phyloP scores from a whole-genome alignment of 2,797 vertebrate species.

The Xenopus petersii region DNA sequence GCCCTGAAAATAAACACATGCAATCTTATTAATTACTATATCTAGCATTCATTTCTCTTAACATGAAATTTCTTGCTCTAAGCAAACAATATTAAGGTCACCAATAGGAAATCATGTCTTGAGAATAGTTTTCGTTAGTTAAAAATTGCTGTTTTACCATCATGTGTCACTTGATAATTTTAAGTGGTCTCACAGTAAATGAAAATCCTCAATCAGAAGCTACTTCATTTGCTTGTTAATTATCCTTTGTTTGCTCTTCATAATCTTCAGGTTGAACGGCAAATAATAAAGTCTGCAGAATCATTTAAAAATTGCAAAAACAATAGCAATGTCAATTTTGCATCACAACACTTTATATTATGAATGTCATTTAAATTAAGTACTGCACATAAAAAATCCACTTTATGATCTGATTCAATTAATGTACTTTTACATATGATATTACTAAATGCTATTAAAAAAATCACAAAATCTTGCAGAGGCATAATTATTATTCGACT shows the following conservation, averaged over 20 bases:
- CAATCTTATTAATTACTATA: background rate
- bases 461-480: too few relatives aligned
- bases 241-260: constrained; percentile 99
- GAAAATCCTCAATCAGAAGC: constrained; percentile 69
- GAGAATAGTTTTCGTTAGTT: constrained; percentile 46
- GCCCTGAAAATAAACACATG: too few relatives aligned
- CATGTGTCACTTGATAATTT: constrained; percentile 62
- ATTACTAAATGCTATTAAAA: background rate
- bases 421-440: background rate
- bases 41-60: background rate
- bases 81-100: constrained; percentile 38
- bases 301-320: constrained; percentile 86
- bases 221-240: constrained; percentile 82
- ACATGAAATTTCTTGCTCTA: background rate
- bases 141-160: constrained; percentile 50
- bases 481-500: too few relatives aligned
- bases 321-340: constrained; percentile 94
- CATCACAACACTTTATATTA: constrained; percentile 63
- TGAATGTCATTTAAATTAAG: background rate
- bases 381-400: background rate
- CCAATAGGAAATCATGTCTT: constrained; percentile 40
- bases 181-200: constrained; percentile 71
- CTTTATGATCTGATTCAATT: background rate
- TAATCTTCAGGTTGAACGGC: constrained; percentile 86
- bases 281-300: constrained; percentile 89